Conservation (phyloP, 2,888 invertebrate genomes). For the Xanthia icteritia region DNA sequence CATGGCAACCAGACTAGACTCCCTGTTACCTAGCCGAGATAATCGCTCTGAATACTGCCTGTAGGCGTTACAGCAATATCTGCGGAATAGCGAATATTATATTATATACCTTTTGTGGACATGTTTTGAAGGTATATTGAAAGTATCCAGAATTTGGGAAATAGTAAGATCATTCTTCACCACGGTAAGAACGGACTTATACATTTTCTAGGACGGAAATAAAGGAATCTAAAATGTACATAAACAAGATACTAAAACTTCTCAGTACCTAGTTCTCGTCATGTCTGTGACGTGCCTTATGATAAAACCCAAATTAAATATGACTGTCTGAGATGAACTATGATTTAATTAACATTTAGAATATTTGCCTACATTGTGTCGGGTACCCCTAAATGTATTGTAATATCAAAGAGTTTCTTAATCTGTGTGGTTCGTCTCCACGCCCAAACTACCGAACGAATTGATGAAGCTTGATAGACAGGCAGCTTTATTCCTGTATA, state of each 20-base stretch:
- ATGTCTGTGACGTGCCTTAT: not conserved
- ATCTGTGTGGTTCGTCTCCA: too few species aligned
- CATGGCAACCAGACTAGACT: slow-evolving; percentile 64
- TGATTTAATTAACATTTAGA: not conserved
- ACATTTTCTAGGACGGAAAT: too few species aligned
- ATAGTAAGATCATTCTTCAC: not conserved
- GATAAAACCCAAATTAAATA: not conserved
- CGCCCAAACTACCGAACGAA: not conserved
- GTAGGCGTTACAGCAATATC: slow-evolving; percentile 46
- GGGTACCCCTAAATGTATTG: not conserved
- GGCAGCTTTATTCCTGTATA: not conserved
- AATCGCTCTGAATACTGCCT: slow-evolving; percentile 51
- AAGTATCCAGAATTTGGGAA: not conserved
- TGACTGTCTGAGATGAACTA: not conserved
- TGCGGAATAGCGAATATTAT: slow-evolving; percentile 11
- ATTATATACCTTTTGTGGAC: slow-evolving; percentile 9
- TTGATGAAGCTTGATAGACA: not conserved
- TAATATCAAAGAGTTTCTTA: not conserved
- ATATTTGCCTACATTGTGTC: not conserved
- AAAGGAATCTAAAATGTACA: not conserved
- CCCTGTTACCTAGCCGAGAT: slow-evolving; percentile 54
- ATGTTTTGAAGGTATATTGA: slow-evolving; percentile 6
- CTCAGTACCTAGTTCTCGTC: not conserved
- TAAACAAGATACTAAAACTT: not conserved
- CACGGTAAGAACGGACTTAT: not conserved